Conservation (phyloP, 2,113 vertebrate species). For the Lamprotornis superbus region DNA sequence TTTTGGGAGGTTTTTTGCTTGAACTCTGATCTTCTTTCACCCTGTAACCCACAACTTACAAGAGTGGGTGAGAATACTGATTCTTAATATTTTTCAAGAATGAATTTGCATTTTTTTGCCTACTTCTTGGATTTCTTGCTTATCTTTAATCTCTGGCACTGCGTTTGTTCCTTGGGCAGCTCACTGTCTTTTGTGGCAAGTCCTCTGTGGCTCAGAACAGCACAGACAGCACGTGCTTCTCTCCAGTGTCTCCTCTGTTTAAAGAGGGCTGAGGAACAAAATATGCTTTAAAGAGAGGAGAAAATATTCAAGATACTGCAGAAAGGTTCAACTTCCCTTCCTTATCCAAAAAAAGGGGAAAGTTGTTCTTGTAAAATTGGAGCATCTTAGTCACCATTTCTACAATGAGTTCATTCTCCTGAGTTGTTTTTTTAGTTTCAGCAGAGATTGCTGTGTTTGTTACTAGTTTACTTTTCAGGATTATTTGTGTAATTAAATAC, state of each 20-base stretch:
- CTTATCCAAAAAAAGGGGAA: not conserved
- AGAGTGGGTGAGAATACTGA: not conserved
- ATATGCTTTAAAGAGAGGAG: not conserved
- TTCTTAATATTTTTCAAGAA: not conserved
- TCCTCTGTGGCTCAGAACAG: not conserved
- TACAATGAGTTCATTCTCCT: not conserved
- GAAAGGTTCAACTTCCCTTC: not conserved
- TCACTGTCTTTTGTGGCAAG: not conserved
- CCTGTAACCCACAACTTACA: not conserved
- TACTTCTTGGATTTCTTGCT: not conserved
- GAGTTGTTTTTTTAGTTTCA: not conserved
- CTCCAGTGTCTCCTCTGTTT: not conserved
- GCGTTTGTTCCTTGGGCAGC: not conserved
- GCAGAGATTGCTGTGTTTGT: not conserved
- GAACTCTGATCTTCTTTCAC: not conserved
- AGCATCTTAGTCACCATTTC: not conserved
- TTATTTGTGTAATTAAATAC: not conserved
- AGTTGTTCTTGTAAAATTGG: not conserved
- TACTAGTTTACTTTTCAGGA: not conserved
- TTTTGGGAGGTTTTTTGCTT: not conserved
- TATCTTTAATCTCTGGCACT: not conserved
- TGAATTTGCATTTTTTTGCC: not conserved
- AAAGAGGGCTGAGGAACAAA: not conserved
- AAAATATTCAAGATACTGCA: not conserved
- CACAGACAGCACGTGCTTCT: not conserved